Evolutionary conservation across 1,140 invertebrate species (phyloP), one percentile per base, ranked within the genome.

Genomic region (Drosophila takahashii): DNA sequence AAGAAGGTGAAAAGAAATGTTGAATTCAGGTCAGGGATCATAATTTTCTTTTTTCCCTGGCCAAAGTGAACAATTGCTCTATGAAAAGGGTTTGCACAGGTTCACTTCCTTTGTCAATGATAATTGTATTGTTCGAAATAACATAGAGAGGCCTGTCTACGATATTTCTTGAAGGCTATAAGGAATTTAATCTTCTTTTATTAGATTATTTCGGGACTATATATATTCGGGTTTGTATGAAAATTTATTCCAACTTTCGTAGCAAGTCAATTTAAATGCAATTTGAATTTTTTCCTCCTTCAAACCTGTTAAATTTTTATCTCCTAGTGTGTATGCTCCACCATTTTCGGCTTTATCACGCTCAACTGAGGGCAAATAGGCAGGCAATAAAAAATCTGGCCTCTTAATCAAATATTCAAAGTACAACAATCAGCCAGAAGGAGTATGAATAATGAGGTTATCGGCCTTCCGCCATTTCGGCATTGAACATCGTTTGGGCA

Each of bases 361-460:
- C 27, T 18, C 22, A 29, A 50, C 36, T 34, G n/a, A 36, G 7
- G 34, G 26, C 41, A 65, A 47, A 36, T 64, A 64, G 42, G 16
- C 44, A 1, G 27, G 59, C 60, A 71, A 71, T 71, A 74, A 74
- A 58, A 74, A 74, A 74, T 74, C 58, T 48, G 51, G 48, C 53
- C 51, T 75, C 48, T 42, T 76, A 59, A 76, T 76, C 71, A 75
- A 76, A 76, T 57, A 76, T 76, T 76, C 72, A 76, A 67, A 66
- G 73, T 67, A 67, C 60, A 67, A 67, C 64, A 66, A 44, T 66
- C 64, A 29, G 45, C 60, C 60, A 65, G 45, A 65, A 67, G 64
- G 45, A 67, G 64, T 75, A 64, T 74, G 71, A 75, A 48, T 72
- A 77, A 77, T 70, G 53, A 59, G 81, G 65, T 86, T 87, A 78